Evolutionary conservation across 2,797 vertebrate genomes (phyloP).

Genomic region (Protosalanx chinensis): DNA sequence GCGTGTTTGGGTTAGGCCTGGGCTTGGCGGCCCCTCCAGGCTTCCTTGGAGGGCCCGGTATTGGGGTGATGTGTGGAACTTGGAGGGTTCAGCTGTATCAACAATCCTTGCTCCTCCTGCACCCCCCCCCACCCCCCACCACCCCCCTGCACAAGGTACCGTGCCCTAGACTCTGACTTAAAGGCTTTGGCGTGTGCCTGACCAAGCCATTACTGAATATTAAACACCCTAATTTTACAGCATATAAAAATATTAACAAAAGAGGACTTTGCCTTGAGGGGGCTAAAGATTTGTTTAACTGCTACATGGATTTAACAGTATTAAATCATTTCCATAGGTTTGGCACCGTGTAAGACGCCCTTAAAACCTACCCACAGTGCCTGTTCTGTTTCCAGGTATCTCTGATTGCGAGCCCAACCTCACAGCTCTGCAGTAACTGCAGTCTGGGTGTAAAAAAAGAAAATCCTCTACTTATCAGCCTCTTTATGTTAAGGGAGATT

Average conservation of each 20-base stretch:
- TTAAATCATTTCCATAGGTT: slow-evolving; percentile 63
- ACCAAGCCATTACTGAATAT: slow-evolving; percentile 63
- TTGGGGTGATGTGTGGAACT: slow-evolving; percentile 21
- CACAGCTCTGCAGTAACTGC: not conserved
- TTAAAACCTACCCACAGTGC: not conserved
- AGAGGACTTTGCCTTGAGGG: slow-evolving; percentile 64
- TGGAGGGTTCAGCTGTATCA: slow-evolving; percentile 31
- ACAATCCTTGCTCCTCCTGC: slow-evolving; percentile 18
- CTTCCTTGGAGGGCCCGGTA: not conserved
- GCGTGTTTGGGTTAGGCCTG: not conserved
- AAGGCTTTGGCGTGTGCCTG: slow-evolving; percentile 63
- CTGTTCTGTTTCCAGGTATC: not conserved
- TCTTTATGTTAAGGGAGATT: slow-evolving; percentile 20
- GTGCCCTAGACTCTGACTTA: slow-evolving; percentile 61
- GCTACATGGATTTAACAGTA: slow-evolving; percentile 57
- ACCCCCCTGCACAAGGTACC: not conserved
- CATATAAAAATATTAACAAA: slow-evolving; percentile 75
- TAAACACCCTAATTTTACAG: slow-evolving; percentile 74
- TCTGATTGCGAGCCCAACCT: not conserved
- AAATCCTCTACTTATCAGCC: slow-evolving; percentile 15
- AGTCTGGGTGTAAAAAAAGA: not conserved
- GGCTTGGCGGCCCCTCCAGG: not conserved
- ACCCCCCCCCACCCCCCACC: not conserved
- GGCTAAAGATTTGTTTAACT: slow-evolving; percentile 67
- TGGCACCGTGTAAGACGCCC: slow-evolving; percentile 50